Percentiles rank a stretch among this genome's conserved stretches.
Evolutionary conservation across 2,888 invertebrate genomes (phyloP).

Genomic region (Julus scanicus): DNA sequence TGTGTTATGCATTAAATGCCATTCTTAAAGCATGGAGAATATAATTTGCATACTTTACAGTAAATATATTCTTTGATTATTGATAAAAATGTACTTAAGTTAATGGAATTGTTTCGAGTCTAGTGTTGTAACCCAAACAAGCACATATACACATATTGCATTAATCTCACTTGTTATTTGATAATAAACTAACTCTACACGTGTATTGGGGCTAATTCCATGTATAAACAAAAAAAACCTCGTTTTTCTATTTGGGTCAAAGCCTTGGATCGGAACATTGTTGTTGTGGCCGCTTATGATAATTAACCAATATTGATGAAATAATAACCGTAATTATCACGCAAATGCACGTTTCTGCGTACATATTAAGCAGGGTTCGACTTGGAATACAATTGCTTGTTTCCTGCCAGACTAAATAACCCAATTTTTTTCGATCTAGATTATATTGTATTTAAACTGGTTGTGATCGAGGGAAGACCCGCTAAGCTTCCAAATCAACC

Average conservation of each 20-base stretch:
- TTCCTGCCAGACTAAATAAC: neutral
- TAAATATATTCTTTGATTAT: too few species aligned
- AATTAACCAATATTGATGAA: conserved; percentile 37
- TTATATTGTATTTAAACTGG: neutral
- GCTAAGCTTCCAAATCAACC: neutral
- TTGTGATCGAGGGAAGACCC: neutral
- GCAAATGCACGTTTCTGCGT: neutral
- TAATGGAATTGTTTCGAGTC: too few species aligned
- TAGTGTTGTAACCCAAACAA: too few species aligned
- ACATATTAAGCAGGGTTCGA: neutral
- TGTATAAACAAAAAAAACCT: neutral
- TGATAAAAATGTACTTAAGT: too few species aligned
- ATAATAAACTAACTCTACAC: neutral
- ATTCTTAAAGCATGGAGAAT: too few species aligned
- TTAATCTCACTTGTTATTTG: neutral
- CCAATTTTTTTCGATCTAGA: conserved; percentile 1
- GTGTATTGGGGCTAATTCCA: neutral
- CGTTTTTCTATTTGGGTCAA: neutral
- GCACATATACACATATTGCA: too few species aligned
- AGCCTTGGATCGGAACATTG: conserved; percentile 17
- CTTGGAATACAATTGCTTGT: neutral
- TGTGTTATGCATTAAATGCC: too few species aligned
- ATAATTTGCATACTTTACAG: too few species aligned
- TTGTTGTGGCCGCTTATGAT: neutral
- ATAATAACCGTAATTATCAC: conserved; percentile 10